Evolutionary conservation across 2,113 vertebrate genomes (phyloP).

Genomic region (Psophia crepitans): DNA sequence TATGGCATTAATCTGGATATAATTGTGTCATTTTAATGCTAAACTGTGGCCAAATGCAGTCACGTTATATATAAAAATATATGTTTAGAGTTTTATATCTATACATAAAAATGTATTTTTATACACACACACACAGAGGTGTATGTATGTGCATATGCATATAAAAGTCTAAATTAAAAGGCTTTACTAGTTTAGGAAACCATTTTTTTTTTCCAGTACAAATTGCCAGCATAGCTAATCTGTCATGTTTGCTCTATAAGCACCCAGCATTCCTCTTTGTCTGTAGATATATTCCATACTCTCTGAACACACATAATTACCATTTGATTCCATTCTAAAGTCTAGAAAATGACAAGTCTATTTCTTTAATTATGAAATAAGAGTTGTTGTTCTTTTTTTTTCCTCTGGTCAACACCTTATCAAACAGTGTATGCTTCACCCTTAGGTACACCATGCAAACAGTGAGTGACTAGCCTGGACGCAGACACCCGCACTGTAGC

Average conservation of each 20-base stretch:
- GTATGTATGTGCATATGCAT: no score
- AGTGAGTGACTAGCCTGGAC: neutral
- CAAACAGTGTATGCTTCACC: neutral
- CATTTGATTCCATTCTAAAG: neutral
- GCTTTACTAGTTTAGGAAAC: neutral
- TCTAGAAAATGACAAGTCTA: neutral
- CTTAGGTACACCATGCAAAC: neutral
- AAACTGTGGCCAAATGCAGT: neutral
- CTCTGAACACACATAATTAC: neutral
- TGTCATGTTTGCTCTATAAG: neutral
- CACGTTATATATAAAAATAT: neutral
- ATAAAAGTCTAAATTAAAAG: neutral
- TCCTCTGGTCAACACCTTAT: neutral
- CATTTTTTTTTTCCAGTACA: neutral
- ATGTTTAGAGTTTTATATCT: neutral
- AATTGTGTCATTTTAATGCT: neutral
- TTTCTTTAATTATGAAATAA: neutral
- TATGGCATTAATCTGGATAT: neutral
- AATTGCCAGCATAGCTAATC: neutral
- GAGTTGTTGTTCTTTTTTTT: neutral
- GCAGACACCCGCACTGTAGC: neutral
- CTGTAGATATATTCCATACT: neutral
- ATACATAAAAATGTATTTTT: neutral
- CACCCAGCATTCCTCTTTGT: neutral
- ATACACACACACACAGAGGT: rapidly evolving